Evolutionary conservation across 2,888 invertebrate genomes (phyloP), one percentile per base, ranked within the genome.

Genomic region (Tuberolachnus salignus): DNA sequence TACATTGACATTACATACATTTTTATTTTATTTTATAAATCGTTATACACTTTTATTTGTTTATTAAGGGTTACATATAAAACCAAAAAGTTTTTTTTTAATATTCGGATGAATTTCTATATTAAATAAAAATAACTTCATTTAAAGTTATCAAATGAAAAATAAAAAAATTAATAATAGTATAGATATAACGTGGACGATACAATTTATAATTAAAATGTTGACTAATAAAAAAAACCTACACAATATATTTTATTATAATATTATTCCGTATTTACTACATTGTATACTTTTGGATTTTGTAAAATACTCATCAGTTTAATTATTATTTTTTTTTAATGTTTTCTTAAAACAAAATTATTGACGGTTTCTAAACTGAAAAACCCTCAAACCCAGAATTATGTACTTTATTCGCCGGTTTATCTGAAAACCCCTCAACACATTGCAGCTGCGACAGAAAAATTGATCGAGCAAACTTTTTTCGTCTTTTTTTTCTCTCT

Each of bases 401-500:
- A 63, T 63, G 49, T 73, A 73, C 42, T 63, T 74, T 74, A 53
- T 74, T 4, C 73, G 44, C 21, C 44, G 63, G 57, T 66, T 75
- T 75, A 75, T 75, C 57, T 75, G 75, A 57, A 75, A 75, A 75
- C 66, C 66, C 66, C 75, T 75, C 66, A 67, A 75, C 66, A 75
- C 75, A 63, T 67, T 67, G 66, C 75, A 75, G 75, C 67, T 78
- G 78, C 69, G 67, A 69, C 78, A 57, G 78, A 69, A 78, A 78
- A 78, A 78, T 78, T 78, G 78, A 78, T 78, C 78, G 78, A 69
- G 64, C 49, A 69, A 78, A 78, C 59, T 78, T 78, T 78, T 78
- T 64, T 57, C 53, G 64, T 66, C 66, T 55, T 57, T 66, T 53
- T 55, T 69, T 19, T 46, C 46, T 55, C 57, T 34, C 57, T 34